Percentiles rank a stretch among this genome's conserved stretches.
These are phyloP conservation scores for Phyllotis vaccarum DNA, from an alignment of 2,797 vertebrate species.

Conservation along the genomic window DNA sequence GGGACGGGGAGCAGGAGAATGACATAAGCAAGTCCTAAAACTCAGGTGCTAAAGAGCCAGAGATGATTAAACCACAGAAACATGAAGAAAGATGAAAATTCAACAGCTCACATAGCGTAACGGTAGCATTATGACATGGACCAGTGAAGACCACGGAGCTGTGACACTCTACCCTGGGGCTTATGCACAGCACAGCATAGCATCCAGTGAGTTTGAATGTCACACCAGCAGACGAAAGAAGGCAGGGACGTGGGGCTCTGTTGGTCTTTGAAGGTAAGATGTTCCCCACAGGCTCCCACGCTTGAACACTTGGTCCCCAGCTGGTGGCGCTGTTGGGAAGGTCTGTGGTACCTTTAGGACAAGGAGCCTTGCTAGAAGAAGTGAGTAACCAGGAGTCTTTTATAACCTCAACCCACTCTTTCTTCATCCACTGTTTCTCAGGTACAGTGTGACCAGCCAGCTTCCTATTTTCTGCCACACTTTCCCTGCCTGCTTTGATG, in stretches of 20 bases:
- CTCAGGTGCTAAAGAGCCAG: background rate
- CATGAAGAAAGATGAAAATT: background rate
- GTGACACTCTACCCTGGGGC: fast-evolving
- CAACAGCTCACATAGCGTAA: fast-evolving
- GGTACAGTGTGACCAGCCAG: background rate
- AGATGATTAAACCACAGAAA: background rate
- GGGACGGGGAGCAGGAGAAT: background rate
- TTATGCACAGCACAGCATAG: fast-evolving
- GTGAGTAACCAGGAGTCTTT: background rate
- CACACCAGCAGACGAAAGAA: background rate
- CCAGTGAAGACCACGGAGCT: fast-evolving
- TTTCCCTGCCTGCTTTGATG: background rate
- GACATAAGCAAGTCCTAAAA: background rate
- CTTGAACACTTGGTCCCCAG: too few relatives aligned
- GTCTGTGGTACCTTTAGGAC: too few relatives aligned
- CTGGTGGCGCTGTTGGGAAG: too few relatives aligned
- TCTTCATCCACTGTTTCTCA: background rate
- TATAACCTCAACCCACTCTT: background rate
- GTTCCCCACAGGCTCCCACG: background rate
- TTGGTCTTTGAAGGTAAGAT: background rate
- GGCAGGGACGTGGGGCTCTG: background rate
- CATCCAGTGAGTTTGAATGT: background rate
- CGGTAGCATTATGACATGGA: fast-evolving
- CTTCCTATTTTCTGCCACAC: background rate
- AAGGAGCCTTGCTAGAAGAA: background rate